phyloP scores from a whole-genome alignment of 2,797 vertebrate species.

The Diceros bicornis region DNA sequence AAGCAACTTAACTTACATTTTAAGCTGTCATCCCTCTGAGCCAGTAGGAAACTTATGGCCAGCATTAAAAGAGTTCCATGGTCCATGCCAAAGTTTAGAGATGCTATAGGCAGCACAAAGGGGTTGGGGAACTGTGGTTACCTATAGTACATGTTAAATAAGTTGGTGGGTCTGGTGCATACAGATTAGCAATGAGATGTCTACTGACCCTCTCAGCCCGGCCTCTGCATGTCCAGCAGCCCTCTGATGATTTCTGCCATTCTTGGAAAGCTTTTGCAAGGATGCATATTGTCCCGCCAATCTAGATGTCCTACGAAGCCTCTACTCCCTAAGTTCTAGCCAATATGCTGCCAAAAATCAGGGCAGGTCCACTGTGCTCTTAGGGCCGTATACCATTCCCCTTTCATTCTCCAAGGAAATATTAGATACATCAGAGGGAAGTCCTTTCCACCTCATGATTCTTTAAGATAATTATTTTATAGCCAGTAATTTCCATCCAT shows the following conservation, averaged over 20 bases:
- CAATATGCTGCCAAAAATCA: not conserved
- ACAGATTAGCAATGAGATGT: not conserved
- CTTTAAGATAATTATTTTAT: not conserved
- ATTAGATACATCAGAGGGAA: not conserved
- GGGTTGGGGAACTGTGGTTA: not conserved
- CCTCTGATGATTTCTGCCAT: not conserved
- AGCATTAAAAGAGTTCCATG: not conserved
- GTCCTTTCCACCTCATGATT: not conserved
- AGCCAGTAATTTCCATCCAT: not conserved
- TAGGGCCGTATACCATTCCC: not conserved
- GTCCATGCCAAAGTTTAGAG: not conserved
- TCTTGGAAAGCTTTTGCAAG: not conserved
- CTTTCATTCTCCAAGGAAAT: not conserved
- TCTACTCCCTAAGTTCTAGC: not conserved
- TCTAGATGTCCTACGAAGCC: not conserved
- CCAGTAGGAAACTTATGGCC: not conserved
- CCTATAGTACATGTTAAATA: not conserved
- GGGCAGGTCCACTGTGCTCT: not conserved
- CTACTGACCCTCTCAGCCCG: not conserved
- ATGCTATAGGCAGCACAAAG: not conserved
- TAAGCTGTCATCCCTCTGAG: not conserved
- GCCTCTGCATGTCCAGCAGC: not conserved
- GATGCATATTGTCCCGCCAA: not conserved
- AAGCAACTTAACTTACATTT: slow-evolving; percentile 47
- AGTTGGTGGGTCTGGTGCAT: not conserved